Base-by-base conservation (phyloP, 1,140 invertebrate genomes). In the Hyles vespertilio region DNA sequence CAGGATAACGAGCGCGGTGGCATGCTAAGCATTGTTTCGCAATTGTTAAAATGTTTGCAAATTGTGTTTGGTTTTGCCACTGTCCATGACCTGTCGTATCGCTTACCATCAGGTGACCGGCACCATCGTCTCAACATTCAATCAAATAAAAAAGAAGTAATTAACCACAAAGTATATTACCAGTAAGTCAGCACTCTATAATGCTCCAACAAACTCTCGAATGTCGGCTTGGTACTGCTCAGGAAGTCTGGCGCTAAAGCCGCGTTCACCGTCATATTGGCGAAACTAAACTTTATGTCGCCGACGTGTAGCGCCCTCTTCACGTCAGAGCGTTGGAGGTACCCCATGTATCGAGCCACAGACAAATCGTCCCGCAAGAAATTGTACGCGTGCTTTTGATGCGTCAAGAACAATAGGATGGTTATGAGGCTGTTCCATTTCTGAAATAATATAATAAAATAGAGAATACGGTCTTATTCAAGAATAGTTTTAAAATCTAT, bases 221-320 rank as follows among this genome's bases (percentile, higher is more conserved):
- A 79, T 88, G 92, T 91, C 1, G 91, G 90, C 64, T 94, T 93
- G 7, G 94, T 90, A 5, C 94, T 95, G 70, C 94, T 91, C 89
- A 96, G 92, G 11, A 97, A 91, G 81, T 97, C 96, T 4, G 87
- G 82, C 4, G 91, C 87, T 32, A 97, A 74, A 68, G 93, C 81
- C 4, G 73, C 67, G 66, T 95, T 92, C 3, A 94, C 93, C 0
- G 78, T 84, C 11, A 76, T 58, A 67, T 90, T 90, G 22, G 88
- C 77, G 11, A 74, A 84, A 59, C 74, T 75, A 63, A 86, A 91
- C 3, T 76, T 72, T 0, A 85, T 81, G 56, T 95, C 92, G 63
- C 85, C 89, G 60, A 89, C 90, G 49, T 77, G 89, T 59, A 84
- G 87, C 51, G 81, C 91, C 61, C 46, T 84, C 67, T 76, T 91